Percentiles rank a stretch among this genome's conserved stretches.
Evolutionary conservation across 2,113 vertebrate genomes (phyloP).

Genomic region (Bubo scandiacus): DNA sequence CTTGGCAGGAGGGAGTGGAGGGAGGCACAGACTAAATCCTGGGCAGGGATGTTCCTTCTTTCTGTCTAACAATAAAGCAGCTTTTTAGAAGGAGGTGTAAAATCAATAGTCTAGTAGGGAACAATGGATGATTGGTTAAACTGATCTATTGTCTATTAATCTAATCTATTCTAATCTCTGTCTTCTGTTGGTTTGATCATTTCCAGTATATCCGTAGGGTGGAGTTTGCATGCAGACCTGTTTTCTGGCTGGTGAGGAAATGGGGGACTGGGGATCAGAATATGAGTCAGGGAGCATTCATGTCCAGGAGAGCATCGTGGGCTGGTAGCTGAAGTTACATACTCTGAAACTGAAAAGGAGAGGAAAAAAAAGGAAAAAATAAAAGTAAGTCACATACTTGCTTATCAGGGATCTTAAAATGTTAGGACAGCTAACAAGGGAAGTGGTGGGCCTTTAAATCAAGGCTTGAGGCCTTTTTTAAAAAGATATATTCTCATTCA

Average conservation of each 20-base stretch:
- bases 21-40: not conserved
- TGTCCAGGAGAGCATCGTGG: not conserved
- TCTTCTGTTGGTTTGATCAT: not conserved
- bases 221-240: not conserved
- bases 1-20: not conserved
- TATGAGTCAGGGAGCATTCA: not conserved
- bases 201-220: not conserved
- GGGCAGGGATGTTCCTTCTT: not conserved
- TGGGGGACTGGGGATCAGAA: not conserved
- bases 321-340: not conserved
- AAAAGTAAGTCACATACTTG: not conserved
- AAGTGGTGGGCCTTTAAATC: not conserved
- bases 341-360: not conserved
- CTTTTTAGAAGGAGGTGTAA: not conserved
- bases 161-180: not conserved
- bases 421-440: not conserved
- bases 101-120: not conserved
- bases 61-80: not conserved
- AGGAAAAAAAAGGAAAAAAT: not conserved
- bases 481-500: not conserved
- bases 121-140: not conserved
- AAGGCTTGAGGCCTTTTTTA: not conserved
- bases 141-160: not conserved
- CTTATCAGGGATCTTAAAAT: not conserved
- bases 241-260: not conserved